Conservation (phyloP, 2,888 invertebrate species). For the Drosophila peninsularis region DNA sequence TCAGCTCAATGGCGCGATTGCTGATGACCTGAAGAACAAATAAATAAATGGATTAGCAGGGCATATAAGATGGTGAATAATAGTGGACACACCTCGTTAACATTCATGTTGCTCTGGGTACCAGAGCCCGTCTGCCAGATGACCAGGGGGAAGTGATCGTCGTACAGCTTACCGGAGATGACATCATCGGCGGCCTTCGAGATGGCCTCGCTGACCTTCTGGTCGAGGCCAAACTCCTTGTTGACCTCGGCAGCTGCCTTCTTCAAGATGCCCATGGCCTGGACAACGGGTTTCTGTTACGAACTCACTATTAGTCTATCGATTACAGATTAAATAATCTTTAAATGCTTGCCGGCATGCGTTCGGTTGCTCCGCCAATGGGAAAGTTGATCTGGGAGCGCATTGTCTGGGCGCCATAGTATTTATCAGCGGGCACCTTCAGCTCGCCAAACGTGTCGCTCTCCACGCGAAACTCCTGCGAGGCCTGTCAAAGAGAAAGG, state of each 20-base stretch:
- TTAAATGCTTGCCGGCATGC: constrained; percentile 93
- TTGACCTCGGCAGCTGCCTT: constrained; percentile 99
- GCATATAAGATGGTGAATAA: background rate
- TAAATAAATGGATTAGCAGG: background rate
- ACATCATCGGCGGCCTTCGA: constrained; percentile 97
- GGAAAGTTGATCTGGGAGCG: constrained; percentile 98
- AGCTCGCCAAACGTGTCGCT: constrained; percentile 98
- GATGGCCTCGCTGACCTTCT: constrained; percentile 95
- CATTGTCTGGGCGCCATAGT: constrained; percentile 98
- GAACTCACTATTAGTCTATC: background rate
- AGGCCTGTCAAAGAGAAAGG: constrained; percentile 63
- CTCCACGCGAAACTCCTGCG: constrained; percentile 86
- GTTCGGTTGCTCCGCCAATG: constrained; percentile 96
- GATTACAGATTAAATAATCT: no score
- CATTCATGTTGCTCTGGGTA: constrained; percentile 99
- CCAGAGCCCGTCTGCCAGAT: constrained; percentile 99
- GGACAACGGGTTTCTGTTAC: constrained; percentile 93
- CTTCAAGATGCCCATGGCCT: constrained; percentile 97
- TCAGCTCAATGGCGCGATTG: constrained; percentile 94
- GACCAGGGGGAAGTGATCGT: constrained; percentile 98
- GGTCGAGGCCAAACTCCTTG: constrained; percentile 95
- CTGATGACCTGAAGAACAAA: constrained; percentile 89
- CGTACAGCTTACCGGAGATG: constrained; percentile 95
- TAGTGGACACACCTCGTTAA: constrained; percentile 91
- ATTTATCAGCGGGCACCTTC: constrained; percentile 94